Percentiles rank a stretch among this genome's conserved stretches.
These are phyloP conservation scores for Chelonoidis abingdonii DNA, from an alignment of 2,113 vertebrate genomes.

Conservation along the genomic window DNA sequence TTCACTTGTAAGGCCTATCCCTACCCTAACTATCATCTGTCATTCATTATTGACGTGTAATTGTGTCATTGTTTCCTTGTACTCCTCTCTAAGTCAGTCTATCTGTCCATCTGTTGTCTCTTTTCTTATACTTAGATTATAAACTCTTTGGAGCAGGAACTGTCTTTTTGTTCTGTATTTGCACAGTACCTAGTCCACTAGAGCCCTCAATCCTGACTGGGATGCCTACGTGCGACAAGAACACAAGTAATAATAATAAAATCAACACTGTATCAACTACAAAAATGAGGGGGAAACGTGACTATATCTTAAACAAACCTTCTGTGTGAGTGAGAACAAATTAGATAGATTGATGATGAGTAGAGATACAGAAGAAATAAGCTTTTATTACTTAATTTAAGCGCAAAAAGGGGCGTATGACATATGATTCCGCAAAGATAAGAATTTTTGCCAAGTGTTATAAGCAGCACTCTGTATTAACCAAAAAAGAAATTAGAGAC, in stretches of 20 bases:
- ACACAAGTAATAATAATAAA: neutral
- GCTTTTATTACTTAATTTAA: neutral
- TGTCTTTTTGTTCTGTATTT: no score
- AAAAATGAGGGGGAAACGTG: neutral
- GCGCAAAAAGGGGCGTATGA: neutral
- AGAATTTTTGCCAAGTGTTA: neutral
- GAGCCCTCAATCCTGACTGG: no score
- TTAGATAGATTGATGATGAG: neutral
- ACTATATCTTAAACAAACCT: neutral
- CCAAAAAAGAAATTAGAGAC: neutral
- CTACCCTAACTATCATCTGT: no score
- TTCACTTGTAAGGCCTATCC: no score
- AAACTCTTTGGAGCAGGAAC: no score
- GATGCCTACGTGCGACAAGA: no score
- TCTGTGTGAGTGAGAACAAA: neutral
- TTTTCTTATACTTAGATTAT: no score
- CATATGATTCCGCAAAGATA: neutral
- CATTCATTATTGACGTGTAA: no score
- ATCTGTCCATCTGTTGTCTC: no score
- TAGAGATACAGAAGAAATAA: neutral
- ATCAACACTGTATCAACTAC: accelerated
- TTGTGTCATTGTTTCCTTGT: no score
- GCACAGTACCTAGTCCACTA: no score
- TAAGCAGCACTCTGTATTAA: neutral
- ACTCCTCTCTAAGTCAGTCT: no score